Conservation (phyloP, 2,113 vertebrate genomes). For the Macquaria australasica region DNA sequence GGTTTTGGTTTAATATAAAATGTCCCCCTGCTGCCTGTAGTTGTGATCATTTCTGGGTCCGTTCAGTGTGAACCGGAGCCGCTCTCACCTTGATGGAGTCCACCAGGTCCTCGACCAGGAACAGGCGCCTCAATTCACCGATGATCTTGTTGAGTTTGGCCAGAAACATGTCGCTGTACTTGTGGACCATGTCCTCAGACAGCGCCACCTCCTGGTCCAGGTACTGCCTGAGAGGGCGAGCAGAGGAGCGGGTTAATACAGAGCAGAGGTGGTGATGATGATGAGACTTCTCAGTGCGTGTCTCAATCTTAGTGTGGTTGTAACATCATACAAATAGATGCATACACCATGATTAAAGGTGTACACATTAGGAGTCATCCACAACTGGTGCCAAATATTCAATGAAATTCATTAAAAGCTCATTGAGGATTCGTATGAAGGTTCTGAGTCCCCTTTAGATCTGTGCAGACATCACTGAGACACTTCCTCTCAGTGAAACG, state of each 20-base stretch:
- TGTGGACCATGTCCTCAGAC: constrained; percentile 91
- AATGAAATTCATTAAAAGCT: too few species aligned
- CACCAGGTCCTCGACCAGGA: constrained; percentile 96
- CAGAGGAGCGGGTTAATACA: neutral
- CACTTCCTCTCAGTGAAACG: too few species aligned
- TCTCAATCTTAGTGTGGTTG: neutral
- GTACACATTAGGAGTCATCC: too few species aligned
- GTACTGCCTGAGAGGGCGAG: constrained; percentile 85
- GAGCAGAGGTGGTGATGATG: neutral
- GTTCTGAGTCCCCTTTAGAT: too few species aligned
- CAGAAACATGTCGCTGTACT: constrained; percentile 91
- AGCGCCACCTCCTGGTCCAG: constrained; percentile 91
- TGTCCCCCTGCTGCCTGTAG: too few species aligned
- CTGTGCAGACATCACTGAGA: too few species aligned
- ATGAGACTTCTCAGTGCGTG: too few species aligned
- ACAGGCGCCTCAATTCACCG: constrained; percentile 91
- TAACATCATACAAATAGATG: too few species aligned
- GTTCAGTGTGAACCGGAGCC: neutral
- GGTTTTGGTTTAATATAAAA: too few species aligned
- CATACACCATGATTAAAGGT: too few species aligned
- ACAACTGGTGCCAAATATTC: too few species aligned
- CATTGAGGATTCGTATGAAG: too few species aligned
- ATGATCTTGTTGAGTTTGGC: constrained; percentile 88
- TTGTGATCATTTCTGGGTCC: neutral
- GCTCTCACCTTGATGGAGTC: constrained; percentile 95